Conservation (phyloP, 2,113 vertebrate species). For the Eira barbara region DNA sequence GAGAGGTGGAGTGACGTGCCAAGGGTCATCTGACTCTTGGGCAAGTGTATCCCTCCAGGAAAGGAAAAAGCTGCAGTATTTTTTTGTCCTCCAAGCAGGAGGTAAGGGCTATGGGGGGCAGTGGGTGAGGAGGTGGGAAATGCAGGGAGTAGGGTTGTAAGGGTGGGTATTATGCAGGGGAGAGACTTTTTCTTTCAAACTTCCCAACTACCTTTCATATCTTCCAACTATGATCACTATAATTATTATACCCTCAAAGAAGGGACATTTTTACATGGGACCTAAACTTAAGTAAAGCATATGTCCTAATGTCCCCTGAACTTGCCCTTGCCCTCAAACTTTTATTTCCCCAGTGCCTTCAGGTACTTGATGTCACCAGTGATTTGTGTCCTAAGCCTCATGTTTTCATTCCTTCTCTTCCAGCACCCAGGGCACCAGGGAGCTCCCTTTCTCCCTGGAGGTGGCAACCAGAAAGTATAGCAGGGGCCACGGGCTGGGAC, state of each 20-base stretch:
- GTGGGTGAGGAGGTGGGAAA: background rate
- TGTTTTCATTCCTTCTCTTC: conserved; percentile 24
- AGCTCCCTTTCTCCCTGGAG: background rate
- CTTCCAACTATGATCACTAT: background rate
- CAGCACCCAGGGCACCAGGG: background rate
- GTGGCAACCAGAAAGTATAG: background rate
- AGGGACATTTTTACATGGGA: background rate
- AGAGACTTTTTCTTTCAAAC: background rate
- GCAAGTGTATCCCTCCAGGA: background rate
- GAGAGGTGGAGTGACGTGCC: background rate
- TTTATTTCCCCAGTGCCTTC: background rate
- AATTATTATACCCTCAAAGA: background rate
- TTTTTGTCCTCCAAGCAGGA: background rate
- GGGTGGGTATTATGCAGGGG: background rate
- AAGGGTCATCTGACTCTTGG: background rate
- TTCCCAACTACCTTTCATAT: background rate
- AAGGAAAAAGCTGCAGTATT: background rate
- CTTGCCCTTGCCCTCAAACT: background rate
- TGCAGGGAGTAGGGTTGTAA: background rate
- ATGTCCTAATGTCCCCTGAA: background rate
- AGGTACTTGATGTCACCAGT: background rate
- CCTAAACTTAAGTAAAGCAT: background rate
- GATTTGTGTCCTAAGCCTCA: background rate
- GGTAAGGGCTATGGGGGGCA: background rate
- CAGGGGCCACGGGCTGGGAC: background rate